Base-by-base conservation (phyloP, 2,797 vertebrate species). In the Rhinatrema bivittatum region DNA sequence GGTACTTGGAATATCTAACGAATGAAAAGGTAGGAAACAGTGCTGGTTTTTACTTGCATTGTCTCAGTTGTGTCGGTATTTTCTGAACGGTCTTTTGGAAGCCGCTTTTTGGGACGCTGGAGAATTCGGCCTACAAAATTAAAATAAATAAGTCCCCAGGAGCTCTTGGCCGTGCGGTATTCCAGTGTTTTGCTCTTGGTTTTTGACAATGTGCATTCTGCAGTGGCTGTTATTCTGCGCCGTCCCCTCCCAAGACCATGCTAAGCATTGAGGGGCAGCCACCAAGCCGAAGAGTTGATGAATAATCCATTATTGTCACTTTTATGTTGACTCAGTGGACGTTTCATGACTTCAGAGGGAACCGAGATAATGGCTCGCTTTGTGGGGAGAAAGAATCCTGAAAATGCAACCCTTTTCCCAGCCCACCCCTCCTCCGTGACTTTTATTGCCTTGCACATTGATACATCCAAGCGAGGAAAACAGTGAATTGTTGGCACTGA, bases 301-400 rank as follows among this genome's bases (percentile, higher is more conserved):
- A 77, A 74, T 74, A 67, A 71, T 56, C 64, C 61, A 65, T 71
- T 67, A 58, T 50, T 59, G 48, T 60, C 44, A 42, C 48, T 66
- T 61, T 74, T 46, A 49, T 68, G 61, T 76, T 60, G 68, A 68
- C 56, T 76, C 63, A 64, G 66, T 63, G 60, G 69, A 66, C 20
- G 30, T 72, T 70, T 71, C 65, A 62, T 66, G 62, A 59, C 67
- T 70, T 60, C 49, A 46, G 60, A 68, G 65, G 66, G 43, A 57
- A 61, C 33, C 16, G n/a, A 62, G 62, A 65, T 68, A 69, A 72
- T 61, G 57, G 42, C 41, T 53, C 39, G 54, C 62, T 75, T 68
- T 75, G 65, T 70, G 66, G 65, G 49, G 52, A 53, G 62, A 60
- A 67, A 65, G 66, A 67, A 73, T 73, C 65, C 66, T 56, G 65